A percentile compares a stretch with the other conserved stretches of the same genome.
These are phyloP conservation scores for Fragum fragum DNA, from an alignment of 2,888 invertebrate species.

Conservation along the genomic window DNA sequence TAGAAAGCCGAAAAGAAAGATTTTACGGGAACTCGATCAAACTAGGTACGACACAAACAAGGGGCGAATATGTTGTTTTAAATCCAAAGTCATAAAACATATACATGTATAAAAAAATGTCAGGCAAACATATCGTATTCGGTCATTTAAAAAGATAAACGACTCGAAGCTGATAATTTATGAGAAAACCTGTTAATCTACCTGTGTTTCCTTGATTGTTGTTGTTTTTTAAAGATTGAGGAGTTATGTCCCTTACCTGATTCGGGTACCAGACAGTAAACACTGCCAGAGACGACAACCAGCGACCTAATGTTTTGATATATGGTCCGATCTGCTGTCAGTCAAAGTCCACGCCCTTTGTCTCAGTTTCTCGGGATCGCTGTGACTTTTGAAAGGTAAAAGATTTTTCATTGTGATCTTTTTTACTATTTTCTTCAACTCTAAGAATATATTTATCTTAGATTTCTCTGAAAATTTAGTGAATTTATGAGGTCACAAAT, in stretches of 20 bases:
- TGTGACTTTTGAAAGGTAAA: background rate
- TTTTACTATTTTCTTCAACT: background rate
- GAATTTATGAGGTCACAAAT: background rate
- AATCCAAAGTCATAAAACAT: too few species aligned
- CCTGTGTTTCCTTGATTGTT: too few species aligned
- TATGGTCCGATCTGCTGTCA: background rate
- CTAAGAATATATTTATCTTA: background rate
- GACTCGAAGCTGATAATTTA: too few species aligned
- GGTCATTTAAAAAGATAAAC: too few species aligned
- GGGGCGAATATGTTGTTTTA: too few species aligned
- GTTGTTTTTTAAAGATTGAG: background rate
- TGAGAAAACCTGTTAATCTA: too few species aligned
- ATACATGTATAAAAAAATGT: too few species aligned
- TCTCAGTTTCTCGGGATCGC: background rate
- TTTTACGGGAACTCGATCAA: too few species aligned
- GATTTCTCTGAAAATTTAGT: background rate
- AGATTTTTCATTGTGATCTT: background rate
- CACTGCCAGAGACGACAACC: background rate
- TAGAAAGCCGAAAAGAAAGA: too few species aligned
- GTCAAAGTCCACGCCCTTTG: background rate
- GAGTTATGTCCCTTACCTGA: background rate
- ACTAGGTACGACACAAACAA: too few species aligned
- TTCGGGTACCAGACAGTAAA: background rate
- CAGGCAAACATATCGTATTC: too few species aligned
- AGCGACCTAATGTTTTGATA: background rate